phyloP scores from a whole-genome alignment of 2,888 invertebrate genomes.

The Philhelius pedissequus region DNA sequence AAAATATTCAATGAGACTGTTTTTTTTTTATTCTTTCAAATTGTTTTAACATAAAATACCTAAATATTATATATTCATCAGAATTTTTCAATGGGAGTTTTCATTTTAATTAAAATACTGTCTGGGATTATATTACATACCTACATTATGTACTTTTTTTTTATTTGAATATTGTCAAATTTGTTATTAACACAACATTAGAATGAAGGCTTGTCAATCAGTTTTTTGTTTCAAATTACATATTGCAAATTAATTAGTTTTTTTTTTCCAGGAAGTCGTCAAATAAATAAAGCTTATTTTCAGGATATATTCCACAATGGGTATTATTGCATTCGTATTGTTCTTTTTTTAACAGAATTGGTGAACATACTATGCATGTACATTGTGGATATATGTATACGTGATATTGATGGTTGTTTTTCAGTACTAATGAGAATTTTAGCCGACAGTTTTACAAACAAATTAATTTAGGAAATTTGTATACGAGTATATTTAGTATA shows the following conservation, averaged over 20 bases:
- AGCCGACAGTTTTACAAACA: no score
- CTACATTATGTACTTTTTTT: background rate
- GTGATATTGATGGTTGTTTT: no score
- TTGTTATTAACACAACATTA: background rate
- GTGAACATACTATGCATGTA: no score
- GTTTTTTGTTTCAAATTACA: background rate
- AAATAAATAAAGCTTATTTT: no score
- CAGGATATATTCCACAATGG: no score
- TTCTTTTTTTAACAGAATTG: no score
- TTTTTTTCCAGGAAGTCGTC: background rate
- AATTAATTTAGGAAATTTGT: no score
- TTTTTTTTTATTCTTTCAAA: background rate
- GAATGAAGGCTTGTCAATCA: background rate
- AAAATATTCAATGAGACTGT: background rate
- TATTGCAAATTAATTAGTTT: background rate
- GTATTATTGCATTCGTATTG: no score
- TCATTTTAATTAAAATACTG: slow-evolving; percentile 7
- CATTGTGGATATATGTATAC: no score
- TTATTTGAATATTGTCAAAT: background rate
- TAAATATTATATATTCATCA: background rate
- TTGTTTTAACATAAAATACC: background rate
- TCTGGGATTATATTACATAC: background rate
- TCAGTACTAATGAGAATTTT: no score
- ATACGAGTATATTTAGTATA: no score
- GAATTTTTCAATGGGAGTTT: background rate